Conservation (phyloP, 1,140 invertebrate genomes). For the Rhopalosiphum maidis region DNA sequence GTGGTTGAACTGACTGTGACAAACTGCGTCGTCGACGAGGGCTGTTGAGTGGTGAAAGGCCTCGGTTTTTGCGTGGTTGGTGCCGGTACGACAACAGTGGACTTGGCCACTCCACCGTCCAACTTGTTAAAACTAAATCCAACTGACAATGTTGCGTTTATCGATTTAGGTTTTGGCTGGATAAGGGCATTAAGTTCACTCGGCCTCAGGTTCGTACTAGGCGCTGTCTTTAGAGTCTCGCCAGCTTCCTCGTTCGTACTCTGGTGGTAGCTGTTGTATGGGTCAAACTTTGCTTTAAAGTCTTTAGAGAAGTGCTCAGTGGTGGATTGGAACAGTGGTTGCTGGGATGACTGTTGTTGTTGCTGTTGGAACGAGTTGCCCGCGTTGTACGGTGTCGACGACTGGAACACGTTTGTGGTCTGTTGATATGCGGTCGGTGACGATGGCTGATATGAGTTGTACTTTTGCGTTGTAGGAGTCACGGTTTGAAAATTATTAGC, state of each 20-base stretch:
- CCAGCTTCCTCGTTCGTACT: conserved; percentile 59
- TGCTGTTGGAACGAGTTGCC: conserved; percentile 1
- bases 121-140: conserved; percentile 60
- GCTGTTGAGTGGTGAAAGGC: conserved; percentile 27
- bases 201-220: conserved; percentile 60
- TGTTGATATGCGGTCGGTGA: conserved; percentile 62
- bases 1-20: conserved; percentile 43
- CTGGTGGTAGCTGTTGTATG: conserved; percentile 58
- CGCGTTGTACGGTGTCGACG: conserved; percentile 15
- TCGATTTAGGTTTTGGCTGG: conserved; percentile 58
- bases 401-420: conserved; percentile 57
- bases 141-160: conserved; percentile 60
- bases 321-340: conserved; percentile 47
- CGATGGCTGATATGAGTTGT: conserved; percentile 61
- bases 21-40: neutral
- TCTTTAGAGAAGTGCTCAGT: conserved; percentile 51
- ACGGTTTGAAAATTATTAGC: neutral
- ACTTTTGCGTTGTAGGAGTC: neutral
- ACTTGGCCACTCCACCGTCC: conserved; percentile 40
- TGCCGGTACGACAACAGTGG: conserved; percentile 47
- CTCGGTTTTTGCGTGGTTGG: conserved; percentile 57
- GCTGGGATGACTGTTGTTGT: conserved; percentile 14
- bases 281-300: conserved; percentile 58
- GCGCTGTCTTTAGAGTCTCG: conserved; percentile 61
- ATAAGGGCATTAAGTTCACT: conserved; percentile 61